These are phyloP conservation scores for Melipona quadrifasciata DNA, from an alignment of 1,140 invertebrate genomes.

Conservation along the genomic window DNA sequence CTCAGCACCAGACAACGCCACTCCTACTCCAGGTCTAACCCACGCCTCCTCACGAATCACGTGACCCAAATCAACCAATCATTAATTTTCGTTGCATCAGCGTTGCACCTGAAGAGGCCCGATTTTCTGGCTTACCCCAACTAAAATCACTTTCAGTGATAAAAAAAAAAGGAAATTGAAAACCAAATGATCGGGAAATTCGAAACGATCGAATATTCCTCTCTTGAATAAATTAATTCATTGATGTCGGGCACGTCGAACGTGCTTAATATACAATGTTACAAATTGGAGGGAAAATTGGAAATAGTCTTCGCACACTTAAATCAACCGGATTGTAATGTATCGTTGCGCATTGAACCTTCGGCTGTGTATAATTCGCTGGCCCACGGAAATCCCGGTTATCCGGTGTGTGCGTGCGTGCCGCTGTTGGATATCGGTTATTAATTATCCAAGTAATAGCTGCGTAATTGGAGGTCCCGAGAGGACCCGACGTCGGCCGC, in stretches of 20 bases:
- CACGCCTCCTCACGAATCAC: too few species aligned
- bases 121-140: too few species aligned
- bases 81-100: too few species aligned
- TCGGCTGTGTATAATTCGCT: constrained; percentile 50
- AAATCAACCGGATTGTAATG: constrained; percentile 26
- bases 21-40: too few species aligned
- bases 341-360: constrained; percentile 35
- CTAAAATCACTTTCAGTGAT: too few species aligned
- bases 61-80: too few species aligned
- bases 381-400: constrained; percentile 57
- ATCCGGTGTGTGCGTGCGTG: constrained; percentile 50
- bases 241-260: not conserved
- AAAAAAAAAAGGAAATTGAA: not conserved
- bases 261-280: constrained; percentile 3
- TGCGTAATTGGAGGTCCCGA: constrained; percentile 63
- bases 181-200: too few species aligned
- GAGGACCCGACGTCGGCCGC: constrained; percentile 28
- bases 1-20: too few species aligned
- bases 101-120: too few species aligned
- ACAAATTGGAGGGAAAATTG: not conserved
- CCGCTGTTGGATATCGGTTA: constrained; percentile 65
- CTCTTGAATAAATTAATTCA: not conserved
- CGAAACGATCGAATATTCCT: not conserved
- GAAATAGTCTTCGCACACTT: constrained; percentile 24
- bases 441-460: constrained; percentile 71